Conservation (phyloP, 2,797 vertebrate species). For the Scarus forsteni region DNA sequence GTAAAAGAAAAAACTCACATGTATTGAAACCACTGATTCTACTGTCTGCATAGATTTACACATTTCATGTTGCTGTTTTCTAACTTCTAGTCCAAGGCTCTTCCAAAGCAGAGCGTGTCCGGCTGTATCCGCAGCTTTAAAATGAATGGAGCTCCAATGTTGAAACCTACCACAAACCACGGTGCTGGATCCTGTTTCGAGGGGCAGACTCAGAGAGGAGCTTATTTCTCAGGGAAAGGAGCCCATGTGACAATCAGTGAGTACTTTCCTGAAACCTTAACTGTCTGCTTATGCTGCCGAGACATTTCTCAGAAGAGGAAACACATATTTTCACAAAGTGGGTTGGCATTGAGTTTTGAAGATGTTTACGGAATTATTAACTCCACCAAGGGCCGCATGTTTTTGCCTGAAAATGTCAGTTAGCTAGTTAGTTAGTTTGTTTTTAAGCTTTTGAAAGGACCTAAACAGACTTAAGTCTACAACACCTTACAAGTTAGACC, state of each 20-base stretch:
- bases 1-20: constrained; percentile 47
- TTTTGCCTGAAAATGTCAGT: no score
- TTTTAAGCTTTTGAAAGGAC: no score
- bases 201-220: constrained; percentile 84
- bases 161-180: constrained; percentile 76
- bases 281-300: no score
- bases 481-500: no score
- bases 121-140: constrained; percentile 92
- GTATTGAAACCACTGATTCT: not conserved
- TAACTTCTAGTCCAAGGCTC: constrained; percentile 81
- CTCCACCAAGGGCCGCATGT: no score
- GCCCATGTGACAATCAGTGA: constrained; percentile 89
- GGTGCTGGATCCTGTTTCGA: constrained; percentile 89
- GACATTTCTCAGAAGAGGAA: no score
- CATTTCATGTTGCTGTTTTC: not conserved
- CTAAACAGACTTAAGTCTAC: no score
- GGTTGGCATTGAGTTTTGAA: no score
- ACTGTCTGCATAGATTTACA: no score
- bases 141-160: constrained; percentile 84
- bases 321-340: no score
- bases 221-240: constrained; percentile 91
- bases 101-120: constrained; percentile 88
- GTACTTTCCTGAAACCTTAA: constrained; percentile 29
- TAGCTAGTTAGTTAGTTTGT: no score
- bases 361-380: no score